Base-by-base conservation (phyloP, 2,113 vertebrate species). In the Cyanoderma ruficeps region DNA sequence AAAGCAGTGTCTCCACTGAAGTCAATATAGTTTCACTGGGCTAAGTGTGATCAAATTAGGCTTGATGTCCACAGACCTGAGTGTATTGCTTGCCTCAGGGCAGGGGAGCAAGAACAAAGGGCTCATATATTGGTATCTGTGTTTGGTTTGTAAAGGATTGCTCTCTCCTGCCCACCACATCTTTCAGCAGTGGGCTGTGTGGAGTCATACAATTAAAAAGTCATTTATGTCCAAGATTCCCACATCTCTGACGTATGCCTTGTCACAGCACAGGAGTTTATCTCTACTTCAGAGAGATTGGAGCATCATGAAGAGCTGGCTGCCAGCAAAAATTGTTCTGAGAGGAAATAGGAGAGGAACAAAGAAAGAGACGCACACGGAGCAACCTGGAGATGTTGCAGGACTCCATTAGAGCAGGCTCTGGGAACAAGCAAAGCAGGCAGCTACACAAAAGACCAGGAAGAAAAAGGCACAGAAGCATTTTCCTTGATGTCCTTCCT, bases 41-140 rank as follows among this genome's bases (percentile, higher is more conserved):
- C 88, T 95, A 86, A 92, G 68, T 39, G 76, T 31, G 86, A 96
- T 96, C 95, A 96, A 95, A 94, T 97, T 95, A 94, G 92, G 72
- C 95, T 94, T 16, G 4, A 81, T 90, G 94, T 92, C 94, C 92
- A 77, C 94, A 95, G 85, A 88, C 80, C 88, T 96, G 71, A 93
- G 94, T 81, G 85, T 93, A 96, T 96, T 95, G 83, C 72, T 93
- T 70, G 92, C 92, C 94, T 90, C 41, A 53, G 88, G 93, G 90
- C 86, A 90, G 28, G 37, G 65, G 71, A 94, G 65, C 25, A 69
- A 95, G 89, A 90, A 84, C 90, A 96, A 96, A 96, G 60, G 93
- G 69, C 80, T 96, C 60, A 10, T 68, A 79, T 86, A 82, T 75
- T 78, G 57, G 69, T 95, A 87, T 92, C 83, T 83, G 49, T 71